Conservation (phyloP, 2,888 invertebrate species). For the Fissipunctia ypsillon region DNA sequence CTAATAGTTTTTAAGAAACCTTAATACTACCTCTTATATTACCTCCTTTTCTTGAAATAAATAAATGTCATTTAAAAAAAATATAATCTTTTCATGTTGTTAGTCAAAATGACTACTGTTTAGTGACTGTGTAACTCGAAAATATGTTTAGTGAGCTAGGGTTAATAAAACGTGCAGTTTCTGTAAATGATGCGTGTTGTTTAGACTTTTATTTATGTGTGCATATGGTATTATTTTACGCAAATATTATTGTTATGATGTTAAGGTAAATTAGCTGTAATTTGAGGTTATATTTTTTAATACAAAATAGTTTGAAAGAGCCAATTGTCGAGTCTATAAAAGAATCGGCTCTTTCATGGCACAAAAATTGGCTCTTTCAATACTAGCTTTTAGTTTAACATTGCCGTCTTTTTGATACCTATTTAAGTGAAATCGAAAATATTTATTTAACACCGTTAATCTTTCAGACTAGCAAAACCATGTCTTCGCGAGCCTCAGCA, state of each 20-base stretch:
- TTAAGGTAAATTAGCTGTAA: neutral
- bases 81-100: too few species aligned
- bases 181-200: too few species aligned
- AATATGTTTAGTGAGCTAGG: constrained; percentile 1
- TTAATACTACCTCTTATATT: too few species aligned
- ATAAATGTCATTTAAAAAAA: too few species aligned
- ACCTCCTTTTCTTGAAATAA: too few species aligned
- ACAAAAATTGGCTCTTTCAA: too few species aligned
- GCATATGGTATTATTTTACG: neutral
- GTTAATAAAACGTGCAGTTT: neutral
- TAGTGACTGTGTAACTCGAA: neutral
- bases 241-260: neutral
- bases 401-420: neutral
- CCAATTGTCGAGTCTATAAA: neutral
- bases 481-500: neutral
- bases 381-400: constrained; percentile 1
- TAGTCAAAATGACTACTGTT: too few species aligned
- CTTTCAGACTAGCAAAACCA: neutral
- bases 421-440: too few species aligned
- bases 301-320: neutral
- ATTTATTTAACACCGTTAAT: neutral
- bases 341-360: too few species aligned
- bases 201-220: too few species aligned
- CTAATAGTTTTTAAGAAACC: too few species aligned
- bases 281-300: neutral